phyloP scores from a whole-genome alignment of 2,888 invertebrate species.

The Leptinotarsa tumamoca region DNA sequence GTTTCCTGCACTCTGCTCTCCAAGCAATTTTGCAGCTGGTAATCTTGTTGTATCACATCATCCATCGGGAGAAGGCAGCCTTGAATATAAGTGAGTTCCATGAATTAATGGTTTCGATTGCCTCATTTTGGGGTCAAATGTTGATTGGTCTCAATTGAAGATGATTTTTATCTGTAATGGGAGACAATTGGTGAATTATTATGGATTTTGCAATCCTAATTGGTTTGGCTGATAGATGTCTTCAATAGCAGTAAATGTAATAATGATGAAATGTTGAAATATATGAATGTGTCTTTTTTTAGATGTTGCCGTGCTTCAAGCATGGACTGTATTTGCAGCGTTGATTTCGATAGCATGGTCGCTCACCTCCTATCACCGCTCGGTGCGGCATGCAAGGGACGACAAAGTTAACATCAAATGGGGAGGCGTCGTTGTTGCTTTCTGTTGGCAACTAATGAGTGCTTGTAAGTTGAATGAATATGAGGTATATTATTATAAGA shows the following conservation, averaged over 20 bases:
- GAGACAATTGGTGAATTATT: neutral
- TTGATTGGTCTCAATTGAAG: conserved; percentile 3
- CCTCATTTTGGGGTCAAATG: neutral
- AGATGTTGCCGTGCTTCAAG: conserved; percentile 66
- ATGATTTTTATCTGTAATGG: neutral
- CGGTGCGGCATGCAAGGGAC: conserved; percentile 70
- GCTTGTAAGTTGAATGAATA: conserved; percentile 63
- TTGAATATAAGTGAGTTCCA: conserved; percentile 39
- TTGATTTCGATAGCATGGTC: conserved; percentile 74
- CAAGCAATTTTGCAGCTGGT: conserved; percentile 66
- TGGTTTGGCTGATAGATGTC: neutral
- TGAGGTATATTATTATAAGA: too few species aligned
- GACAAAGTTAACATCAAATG: conserved; percentile 70
- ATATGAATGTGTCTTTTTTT: conserved; percentile 26
- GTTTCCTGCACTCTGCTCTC: conserved; percentile 66
- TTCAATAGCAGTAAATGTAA: neutral
- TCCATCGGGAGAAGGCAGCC: conserved; percentile 52
- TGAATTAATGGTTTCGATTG: conserved; percentile 9
- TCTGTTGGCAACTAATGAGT: conserved; percentile 72
- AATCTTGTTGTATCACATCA: conserved; percentile 60
- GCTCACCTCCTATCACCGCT: conserved; percentile 71
- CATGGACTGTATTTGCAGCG: conserved; percentile 69
- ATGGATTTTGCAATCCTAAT: neutral
- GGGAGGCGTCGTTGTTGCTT: conserved; percentile 68
- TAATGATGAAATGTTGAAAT: neutral